Evolutionary conservation across 2,797 vertebrate genomes (phyloP).

Genomic region (Oreonectes daqikongensis): DNA sequence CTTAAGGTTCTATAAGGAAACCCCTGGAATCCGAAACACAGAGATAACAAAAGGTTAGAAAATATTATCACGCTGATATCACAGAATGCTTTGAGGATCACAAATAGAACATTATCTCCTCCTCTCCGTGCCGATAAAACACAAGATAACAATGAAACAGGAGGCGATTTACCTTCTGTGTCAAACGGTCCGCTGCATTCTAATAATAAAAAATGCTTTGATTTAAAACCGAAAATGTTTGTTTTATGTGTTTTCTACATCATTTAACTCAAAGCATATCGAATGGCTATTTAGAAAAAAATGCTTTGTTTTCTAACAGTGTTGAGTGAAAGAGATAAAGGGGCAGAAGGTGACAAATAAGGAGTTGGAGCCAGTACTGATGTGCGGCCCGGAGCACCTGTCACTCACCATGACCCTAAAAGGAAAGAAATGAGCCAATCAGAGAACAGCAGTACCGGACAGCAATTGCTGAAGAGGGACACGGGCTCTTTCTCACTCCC

Average conservation of each 20-base stretch:
- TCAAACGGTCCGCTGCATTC: not conserved
- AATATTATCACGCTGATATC: conserved; percentile 28
- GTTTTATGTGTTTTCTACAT: not conserved
- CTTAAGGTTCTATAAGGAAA: conserved; percentile 31
- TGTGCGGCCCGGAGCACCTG: conserved; percentile 69
- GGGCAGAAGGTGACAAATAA: conserved; percentile 70
- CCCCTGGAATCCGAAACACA: conserved; percentile 34
- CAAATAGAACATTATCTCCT: conserved; percentile 65
- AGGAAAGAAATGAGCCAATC: conserved; percentile 81
- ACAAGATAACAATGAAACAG: conserved; percentile 5
- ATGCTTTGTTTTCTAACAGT: conserved; percentile 58
- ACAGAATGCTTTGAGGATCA: conserved; percentile 35
- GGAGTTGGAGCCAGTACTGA: conserved; percentile 63
- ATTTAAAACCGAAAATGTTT: not conserved
- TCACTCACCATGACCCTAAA: conserved; percentile 78
- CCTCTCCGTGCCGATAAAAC: conserved; percentile 20
- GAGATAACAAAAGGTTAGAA: conserved; percentile 30
- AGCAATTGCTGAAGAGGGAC: conserved; percentile 69
- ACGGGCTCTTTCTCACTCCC: conserved; percentile 45
- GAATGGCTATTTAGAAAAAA: conserved; percentile 30
- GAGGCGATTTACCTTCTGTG: not conserved
- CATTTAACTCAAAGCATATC: not conserved
- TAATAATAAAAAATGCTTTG: not conserved
- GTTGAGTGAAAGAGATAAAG: conserved; percentile 42
- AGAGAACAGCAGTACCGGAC: conserved; percentile 61